Evolutionary conservation across 2,113 vertebrate genomes (phyloP).

Genomic region (Clinocottus analis): DNA sequence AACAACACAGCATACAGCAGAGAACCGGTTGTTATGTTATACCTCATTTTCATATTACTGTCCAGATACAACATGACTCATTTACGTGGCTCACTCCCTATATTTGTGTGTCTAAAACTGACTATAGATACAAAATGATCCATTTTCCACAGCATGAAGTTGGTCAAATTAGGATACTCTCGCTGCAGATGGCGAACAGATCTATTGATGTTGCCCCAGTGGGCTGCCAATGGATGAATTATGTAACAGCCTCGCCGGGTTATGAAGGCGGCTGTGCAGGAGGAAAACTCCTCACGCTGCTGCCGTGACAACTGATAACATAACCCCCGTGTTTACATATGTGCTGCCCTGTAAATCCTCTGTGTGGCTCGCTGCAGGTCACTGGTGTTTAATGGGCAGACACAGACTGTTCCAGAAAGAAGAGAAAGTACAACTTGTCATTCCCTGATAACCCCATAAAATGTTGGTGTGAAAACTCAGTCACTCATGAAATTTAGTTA

Average conservation of each 20-base stretch:
- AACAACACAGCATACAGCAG: neutral
- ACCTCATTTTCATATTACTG: neutral
- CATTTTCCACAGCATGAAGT: conserved; percentile 31
- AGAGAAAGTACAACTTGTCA: conserved; percentile 10
- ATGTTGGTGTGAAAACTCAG: conserved; percentile 9
- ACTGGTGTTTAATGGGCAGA: conserved; percentile 43
- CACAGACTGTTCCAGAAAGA: conserved; percentile 8
- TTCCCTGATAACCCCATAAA: conserved; percentile 25
- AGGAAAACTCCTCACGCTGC: conserved; percentile 50
- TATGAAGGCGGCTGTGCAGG: conserved; percentile 47
- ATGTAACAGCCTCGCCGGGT: conserved; percentile 65
- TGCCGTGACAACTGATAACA: conserved; percentile 62
- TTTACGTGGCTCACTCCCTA: neutral
- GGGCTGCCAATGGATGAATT: conserved; percentile 65
- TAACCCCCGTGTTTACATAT: conserved; percentile 61
- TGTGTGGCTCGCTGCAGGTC: conserved; percentile 27
- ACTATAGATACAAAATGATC: no score
- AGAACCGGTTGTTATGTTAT: neutral
- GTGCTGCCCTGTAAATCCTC: conserved; percentile 47
- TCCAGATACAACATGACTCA: neutral
- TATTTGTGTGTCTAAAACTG: conserved; percentile 14
- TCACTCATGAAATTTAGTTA: conserved; percentile 21
- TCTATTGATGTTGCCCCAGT: conserved; percentile 62
- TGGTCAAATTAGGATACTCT: conserved; percentile 24
- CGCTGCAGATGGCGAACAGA: conserved; percentile 42